These are phyloP conservation scores for Puntigrus tetrazona DNA, from an alignment of 2,113 vertebrate genomes.

Conservation along the genomic window DNA sequence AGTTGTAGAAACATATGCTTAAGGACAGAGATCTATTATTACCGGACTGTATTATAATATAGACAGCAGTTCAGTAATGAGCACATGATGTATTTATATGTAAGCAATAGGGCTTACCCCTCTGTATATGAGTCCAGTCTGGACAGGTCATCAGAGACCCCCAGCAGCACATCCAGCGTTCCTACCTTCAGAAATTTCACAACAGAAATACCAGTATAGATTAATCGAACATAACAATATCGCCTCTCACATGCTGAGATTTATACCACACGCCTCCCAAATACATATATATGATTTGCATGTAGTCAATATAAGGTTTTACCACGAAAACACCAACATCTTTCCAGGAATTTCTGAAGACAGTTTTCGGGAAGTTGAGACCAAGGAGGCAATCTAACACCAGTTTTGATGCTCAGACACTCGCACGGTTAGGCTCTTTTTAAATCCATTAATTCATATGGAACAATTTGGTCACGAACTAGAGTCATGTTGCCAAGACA, in stretches of 20 bases:
- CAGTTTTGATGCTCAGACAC: neutral
- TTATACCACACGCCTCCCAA: neutral
- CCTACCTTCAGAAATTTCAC: slow-evolving; percentile 77
- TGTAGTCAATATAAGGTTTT: neutral
- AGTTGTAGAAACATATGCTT: neutral
- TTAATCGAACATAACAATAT: neutral
- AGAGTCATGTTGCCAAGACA: neutral
- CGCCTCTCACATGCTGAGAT: neutral
- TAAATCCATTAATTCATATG: neutral
- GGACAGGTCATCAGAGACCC: slow-evolving; percentile 88
- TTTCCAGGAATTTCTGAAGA: neutral
- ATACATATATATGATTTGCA: no score
- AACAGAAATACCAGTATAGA: neutral
- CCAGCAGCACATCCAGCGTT: slow-evolving; percentile 89
- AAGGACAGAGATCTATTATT: neutral
- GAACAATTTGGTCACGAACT: neutral
- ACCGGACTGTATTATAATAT: neutral
- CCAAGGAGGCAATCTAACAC: neutral
- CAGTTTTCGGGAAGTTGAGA: neutral
- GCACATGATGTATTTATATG: neutral
- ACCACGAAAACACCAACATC: neutral
- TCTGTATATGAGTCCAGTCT: slow-evolving; percentile 89
- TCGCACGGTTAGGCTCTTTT: neutral
- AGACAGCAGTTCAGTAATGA: neutral
- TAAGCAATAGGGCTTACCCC: slow-evolving; percentile 77